phyloP scores from a whole-genome alignment of 2,113 vertebrate species.

The Sinosuthora webbiana region DNA sequence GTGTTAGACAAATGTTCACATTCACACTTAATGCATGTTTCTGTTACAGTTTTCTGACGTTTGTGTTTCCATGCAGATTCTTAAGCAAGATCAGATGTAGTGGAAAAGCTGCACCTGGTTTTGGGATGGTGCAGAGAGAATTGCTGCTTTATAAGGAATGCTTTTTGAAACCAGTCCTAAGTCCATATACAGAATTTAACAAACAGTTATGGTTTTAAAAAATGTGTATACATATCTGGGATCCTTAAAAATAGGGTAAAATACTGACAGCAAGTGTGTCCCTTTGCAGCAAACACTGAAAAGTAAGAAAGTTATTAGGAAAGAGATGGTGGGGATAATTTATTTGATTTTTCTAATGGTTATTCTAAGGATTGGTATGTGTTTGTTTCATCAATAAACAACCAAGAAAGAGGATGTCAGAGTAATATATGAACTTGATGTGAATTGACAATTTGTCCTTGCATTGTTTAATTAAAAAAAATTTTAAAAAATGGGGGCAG shows the following conservation, averaged over 20 bases:
- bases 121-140: neutral
- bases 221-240: neutral
- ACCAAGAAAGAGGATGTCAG: neutral
- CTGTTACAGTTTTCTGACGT: neutral
- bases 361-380: neutral
- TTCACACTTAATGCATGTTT: conserved; percentile 33
- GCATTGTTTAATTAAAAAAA: neutral
- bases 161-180: neutral
- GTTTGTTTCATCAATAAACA: neutral
- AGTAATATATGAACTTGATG: neutral
- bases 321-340: neutral
- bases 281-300: neutral
- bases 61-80: conserved; percentile 28
- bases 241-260: neutral
- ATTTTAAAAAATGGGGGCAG: neutral
- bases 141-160: neutral
- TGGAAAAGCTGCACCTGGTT: neutral
- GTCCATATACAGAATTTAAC: neutral
- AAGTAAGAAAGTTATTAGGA: neutral
- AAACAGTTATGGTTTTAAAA: neutral
- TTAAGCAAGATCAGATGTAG: neutral
- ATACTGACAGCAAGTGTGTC: neutral
- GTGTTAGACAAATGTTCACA: conserved; percentile 6
- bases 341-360: neutral
- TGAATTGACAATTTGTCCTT: neutral